Evolutionary conservation across 2,888 invertebrate genomes (phyloP).

Genomic region (Pandemis corylana): DNA sequence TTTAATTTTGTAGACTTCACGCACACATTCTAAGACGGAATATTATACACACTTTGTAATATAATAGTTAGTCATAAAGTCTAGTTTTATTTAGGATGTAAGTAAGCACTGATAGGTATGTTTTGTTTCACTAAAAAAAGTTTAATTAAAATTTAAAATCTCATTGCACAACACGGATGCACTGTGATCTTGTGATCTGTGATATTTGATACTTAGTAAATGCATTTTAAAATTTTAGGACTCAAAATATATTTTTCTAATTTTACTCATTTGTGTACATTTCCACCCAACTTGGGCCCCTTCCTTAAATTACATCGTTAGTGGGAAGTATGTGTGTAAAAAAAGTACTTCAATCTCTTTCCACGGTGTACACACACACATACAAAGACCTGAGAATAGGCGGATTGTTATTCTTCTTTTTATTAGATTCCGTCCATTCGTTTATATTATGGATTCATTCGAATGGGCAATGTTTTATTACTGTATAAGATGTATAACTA

Average conservation of each 20-base stretch:
- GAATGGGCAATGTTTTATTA: conserved; percentile 51
- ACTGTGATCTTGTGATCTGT: neutral
- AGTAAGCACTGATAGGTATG: conserved; percentile 10
- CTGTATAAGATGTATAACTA: conserved; percentile 30
- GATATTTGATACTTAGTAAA: neutral
- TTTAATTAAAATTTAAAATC: conserved; percentile 8
- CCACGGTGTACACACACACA: conserved; percentile 59
- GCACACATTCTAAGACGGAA: conserved; percentile 62
- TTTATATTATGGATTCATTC: conserved; percentile 53
- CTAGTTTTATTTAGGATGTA: conserved; percentile 23
- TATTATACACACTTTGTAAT: conserved; percentile 42
- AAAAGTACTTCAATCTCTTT: conserved; percentile 62
- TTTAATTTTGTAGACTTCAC: conserved; percentile 69
- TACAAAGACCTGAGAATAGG: conserved; percentile 52
- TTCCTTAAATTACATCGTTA: conserved; percentile 64
- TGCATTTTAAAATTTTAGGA: neutral
- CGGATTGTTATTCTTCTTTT: conserved; percentile 66
- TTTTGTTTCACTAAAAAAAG: conserved; percentile 23
- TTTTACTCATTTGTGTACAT: conserved; percentile 43
- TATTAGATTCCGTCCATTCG: conserved; percentile 70
- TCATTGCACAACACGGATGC: conserved; percentile 21
- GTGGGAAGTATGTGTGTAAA: conserved; percentile 53
- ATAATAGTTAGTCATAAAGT: conserved; percentile 12
- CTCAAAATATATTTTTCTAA: conserved; percentile 41
- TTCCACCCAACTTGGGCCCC: conserved; percentile 62